phyloP scores from a whole-genome alignment of 2,113 vertebrate genomes.

The Heteronetta atricapilla region DNA sequence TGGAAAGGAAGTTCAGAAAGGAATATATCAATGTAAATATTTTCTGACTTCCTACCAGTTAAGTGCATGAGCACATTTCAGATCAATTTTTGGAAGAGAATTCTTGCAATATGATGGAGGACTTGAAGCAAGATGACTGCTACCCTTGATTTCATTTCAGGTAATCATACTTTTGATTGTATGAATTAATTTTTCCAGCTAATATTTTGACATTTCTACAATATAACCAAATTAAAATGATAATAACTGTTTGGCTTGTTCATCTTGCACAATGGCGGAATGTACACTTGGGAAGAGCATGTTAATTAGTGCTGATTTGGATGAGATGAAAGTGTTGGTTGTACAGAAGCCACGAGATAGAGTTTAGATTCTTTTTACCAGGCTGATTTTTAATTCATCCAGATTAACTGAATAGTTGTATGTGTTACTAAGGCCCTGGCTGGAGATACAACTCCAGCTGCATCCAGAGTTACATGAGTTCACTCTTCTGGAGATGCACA shows the following conservation, averaged over 20 bases:
- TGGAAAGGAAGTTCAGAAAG: not conserved
- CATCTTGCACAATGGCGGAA: not conserved
- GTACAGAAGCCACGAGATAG: not conserved
- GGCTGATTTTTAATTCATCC: not conserved
- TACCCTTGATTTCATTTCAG: conserved; percentile 36
- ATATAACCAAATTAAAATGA: not conserved
- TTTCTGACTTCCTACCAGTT: not conserved
- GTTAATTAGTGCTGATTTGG: not conserved
- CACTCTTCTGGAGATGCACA: not conserved
- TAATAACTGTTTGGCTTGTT: conserved; percentile 24
- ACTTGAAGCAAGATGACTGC: conserved; percentile 33
- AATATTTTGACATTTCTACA: conserved; percentile 63
- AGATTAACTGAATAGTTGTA: not conserved
- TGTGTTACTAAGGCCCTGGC: not conserved
- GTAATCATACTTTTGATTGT: not conserved
- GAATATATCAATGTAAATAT: not conserved
- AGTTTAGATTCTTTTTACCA: not conserved
- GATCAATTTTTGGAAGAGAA: not conserved
- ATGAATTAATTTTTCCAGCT: conserved; percentile 33
- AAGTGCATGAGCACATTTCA: not conserved
- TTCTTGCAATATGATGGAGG: conserved; percentile 27
- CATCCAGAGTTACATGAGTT: not conserved
- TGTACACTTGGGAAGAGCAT: not conserved
- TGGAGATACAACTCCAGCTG: not conserved
- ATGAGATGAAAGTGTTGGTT: not conserved